Percentiles rank a stretch among this genome's conserved stretches.
phyloP scores from a whole-genome alignment of 2,888 invertebrate genomes.

The Crioceris asparagi region DNA sequence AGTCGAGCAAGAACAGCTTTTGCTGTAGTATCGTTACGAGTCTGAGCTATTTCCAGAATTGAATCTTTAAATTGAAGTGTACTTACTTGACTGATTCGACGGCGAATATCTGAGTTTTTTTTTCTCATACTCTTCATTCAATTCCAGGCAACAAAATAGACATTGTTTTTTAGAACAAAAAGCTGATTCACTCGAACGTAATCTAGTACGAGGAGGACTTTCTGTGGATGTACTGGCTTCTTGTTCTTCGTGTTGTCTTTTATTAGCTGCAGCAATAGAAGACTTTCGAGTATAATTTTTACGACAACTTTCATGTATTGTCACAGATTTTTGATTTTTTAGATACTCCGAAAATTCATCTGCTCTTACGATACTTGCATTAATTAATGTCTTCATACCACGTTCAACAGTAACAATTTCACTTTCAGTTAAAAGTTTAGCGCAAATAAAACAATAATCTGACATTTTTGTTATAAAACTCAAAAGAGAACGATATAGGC shows the following conservation, averaged over 20 bases:
- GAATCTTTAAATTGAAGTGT: slow-evolving; percentile 21
- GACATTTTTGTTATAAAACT: slow-evolving; percentile 8
- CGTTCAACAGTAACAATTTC: slow-evolving; percentile 24
- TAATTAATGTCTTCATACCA: slow-evolving; percentile 16
- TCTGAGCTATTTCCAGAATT: slow-evolving; percentile 18
- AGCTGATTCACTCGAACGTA: slow-evolving; percentile 23
- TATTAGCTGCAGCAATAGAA: slow-evolving; percentile 3
- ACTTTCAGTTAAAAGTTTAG: slow-evolving; percentile 24
- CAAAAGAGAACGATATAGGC: neutral
- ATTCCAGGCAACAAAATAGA: slow-evolving; percentile 31
- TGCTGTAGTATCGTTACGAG: slow-evolving; percentile 20
- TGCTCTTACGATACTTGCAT: slow-evolving; percentile 14
- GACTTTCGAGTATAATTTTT: slow-evolving; percentile 5
- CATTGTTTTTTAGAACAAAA: no score
- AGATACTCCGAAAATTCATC: slow-evolving; percentile 8
- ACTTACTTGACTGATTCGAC: slow-evolving; percentile 21
- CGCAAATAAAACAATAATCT: slow-evolving; percentile 24
- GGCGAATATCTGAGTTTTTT: slow-evolving; percentile 22
- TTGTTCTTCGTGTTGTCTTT: slow-evolving; percentile 3
- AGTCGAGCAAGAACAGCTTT: slow-evolving; percentile 25
- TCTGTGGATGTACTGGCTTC: neutral
- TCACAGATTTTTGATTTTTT: neutral
- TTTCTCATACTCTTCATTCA: slow-evolving; percentile 28
- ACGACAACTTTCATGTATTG: no score
- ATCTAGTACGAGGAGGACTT: slow-evolving; percentile 25